These are phyloP conservation scores for Triplophysa dalaica DNA, from an alignment of 2,113 vertebrate genomes.

Conservation along the genomic window DNA sequence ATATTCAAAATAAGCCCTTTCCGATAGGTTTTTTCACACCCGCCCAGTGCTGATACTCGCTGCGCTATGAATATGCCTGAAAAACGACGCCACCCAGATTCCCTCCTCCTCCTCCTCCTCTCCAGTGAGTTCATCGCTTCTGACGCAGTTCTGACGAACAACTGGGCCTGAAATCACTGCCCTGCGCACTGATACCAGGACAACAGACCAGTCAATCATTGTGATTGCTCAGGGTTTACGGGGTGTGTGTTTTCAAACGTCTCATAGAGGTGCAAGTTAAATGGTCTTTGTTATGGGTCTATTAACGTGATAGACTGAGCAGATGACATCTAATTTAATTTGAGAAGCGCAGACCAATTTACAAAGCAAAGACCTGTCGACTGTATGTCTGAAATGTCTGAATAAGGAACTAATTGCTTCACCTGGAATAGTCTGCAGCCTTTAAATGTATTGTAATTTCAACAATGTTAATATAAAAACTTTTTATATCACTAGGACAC, in stretches of 20 bases:
- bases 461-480: too few relatives aligned
- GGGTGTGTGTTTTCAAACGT: background rate
- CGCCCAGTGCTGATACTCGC: constrained; percentile 58
- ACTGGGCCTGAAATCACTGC: constrained; percentile 80
- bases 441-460: background rate
- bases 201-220: constrained; percentile 68
- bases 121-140: constrained; percentile 67
- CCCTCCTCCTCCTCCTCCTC: constrained; percentile 7
- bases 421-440: background rate
- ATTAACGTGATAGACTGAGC: background rate
- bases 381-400: background rate
- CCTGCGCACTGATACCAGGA: constrained; percentile 60
- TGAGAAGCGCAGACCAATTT: background rate
- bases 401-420: background rate
- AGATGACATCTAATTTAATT: background rate
- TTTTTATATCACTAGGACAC: too few relatives aligned
- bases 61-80: constrained; percentile 63
- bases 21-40: constrained; percentile 54
- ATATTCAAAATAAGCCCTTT: background rate
- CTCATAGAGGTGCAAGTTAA: background rate
- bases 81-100: constrained; percentile 62
- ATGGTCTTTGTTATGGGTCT: background rate
- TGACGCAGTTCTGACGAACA: constrained; percentile 95
- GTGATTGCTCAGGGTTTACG: constrained; percentile 13
- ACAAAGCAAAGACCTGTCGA: background rate